phyloP scores from a whole-genome alignment of 2,113 vertebrate genomes.

The Setophaga petechia region DNA sequence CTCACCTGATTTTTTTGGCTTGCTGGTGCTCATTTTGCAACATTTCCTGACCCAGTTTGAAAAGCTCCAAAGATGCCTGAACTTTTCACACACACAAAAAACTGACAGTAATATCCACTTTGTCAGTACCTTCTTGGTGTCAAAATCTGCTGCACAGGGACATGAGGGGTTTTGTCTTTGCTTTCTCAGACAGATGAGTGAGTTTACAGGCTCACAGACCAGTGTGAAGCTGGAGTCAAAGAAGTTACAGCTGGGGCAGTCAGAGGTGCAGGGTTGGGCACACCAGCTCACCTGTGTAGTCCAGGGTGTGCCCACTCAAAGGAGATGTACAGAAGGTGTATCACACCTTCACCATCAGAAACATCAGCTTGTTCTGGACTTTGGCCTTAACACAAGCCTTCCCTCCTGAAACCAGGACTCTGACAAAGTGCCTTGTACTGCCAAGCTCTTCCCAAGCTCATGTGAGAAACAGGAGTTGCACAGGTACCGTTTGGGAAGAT shows the following conservation, averaged over 20 bases:
- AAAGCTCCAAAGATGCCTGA: not conserved
- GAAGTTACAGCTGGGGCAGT: not conserved
- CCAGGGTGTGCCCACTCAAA: not conserved
- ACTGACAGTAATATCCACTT: not conserved
- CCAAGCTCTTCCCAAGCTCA: not conserved
- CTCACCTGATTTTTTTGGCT: conserved; percentile 4
- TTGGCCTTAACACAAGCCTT: not conserved
- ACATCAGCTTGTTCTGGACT: not conserved
- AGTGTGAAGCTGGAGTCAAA: not conserved
- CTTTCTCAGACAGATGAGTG: not conserved
- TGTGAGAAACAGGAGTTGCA: not conserved
- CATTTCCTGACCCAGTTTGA: not conserved
- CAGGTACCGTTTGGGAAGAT: not conserved
- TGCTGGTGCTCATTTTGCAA: not conserved
- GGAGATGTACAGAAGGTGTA: not conserved
- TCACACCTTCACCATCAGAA: not conserved
- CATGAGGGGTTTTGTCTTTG: not conserved
- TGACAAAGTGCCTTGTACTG: not conserved
- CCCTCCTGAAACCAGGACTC: not conserved
- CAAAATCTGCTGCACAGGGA: not conserved
- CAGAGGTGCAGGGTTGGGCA: not conserved
- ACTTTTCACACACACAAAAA: not conserved
- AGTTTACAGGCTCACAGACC: not conserved
- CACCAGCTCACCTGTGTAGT: not conserved
- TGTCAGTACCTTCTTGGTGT: not conserved